These are phyloP conservation scores for Dipodomys ordii DNA, from an alignment of 2,113 vertebrate genomes.

Conservation along the genomic window DNA sequence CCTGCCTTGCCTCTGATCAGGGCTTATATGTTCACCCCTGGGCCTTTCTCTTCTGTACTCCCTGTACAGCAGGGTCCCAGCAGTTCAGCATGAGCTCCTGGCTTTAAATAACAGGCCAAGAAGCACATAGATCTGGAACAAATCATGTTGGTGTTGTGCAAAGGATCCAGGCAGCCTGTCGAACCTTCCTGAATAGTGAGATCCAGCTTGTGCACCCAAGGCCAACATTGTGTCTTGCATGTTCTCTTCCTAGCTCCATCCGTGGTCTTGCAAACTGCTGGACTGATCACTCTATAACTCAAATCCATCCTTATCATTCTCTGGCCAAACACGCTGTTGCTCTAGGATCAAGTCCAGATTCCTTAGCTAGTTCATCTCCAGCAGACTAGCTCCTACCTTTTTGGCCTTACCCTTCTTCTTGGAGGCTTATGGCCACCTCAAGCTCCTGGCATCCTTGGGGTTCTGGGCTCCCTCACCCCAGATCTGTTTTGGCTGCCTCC, in stretches of 20 bases:
- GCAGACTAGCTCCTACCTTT: neutral
- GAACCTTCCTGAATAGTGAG: neutral
- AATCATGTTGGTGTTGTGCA: neutral
- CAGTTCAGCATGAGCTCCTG: neutral
- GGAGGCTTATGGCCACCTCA: neutral
- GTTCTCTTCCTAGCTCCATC: neutral
- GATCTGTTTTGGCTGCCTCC: neutral
- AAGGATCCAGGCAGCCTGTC: neutral
- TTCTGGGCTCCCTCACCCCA: neutral
- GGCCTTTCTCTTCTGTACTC: neutral
- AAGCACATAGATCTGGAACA: neutral
- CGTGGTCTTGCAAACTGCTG: neutral
- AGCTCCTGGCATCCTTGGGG: neutral
- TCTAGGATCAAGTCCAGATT: slow-evolving; percentile 38
- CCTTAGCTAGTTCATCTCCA: neutral
- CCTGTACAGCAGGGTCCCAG: neutral
- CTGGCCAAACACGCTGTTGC: neutral
- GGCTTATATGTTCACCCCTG: rapidly evolving
- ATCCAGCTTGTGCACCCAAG: neutral
- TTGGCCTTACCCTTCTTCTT: neutral
- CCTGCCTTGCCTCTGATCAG: neutral
- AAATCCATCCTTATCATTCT: neutral
- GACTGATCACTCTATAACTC: neutral
- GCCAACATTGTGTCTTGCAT: neutral
- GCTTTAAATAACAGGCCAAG: neutral